Percentiles rank a stretch among this genome's conserved stretches.
Conservation (phyloP, 2,888 invertebrate genomes). For the Pseudoips prasinana region DNA sequence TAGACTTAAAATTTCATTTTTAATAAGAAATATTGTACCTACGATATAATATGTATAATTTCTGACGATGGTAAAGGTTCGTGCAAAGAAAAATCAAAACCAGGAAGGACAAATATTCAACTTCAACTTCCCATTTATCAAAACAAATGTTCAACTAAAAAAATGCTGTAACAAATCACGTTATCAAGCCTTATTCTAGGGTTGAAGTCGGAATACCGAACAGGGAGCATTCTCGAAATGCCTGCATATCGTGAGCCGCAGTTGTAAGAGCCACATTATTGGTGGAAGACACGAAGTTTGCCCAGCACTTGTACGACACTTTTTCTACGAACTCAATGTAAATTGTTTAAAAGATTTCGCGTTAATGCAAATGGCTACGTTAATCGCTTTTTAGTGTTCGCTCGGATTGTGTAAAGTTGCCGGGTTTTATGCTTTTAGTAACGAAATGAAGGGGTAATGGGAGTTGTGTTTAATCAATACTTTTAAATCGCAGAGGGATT, state of each 20-base stretch:
- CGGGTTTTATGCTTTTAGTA: slow-evolving; percentile 31
- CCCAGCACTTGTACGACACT: slow-evolving; percentile 37
- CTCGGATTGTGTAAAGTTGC: slow-evolving; percentile 23
- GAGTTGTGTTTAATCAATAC: slow-evolving; percentile 1
- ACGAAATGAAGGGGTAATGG: slow-evolving; percentile 24
- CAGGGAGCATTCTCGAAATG: slow-evolving; percentile 51
- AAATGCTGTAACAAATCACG: slow-evolving; percentile 18
- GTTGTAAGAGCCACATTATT: slow-evolving; percentile 62
- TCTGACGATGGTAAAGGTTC: no score
- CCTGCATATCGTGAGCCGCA: slow-evolving; percentile 60
- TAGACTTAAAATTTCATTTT: no score
- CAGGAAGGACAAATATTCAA: slow-evolving; percentile 9
- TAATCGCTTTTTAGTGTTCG: slow-evolving; percentile 33
- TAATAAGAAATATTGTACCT: no score
- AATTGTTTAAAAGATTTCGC: slow-evolving; percentile 44
- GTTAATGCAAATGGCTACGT: slow-evolving; percentile 37
- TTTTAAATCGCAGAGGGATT: no score
- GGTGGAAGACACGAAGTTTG: slow-evolving; percentile 64
- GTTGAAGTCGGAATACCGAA: slow-evolving; percentile 29
- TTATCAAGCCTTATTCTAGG: slow-evolving; percentile 27
- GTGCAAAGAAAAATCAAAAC: slow-evolving; percentile 16
- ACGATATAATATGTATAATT: no score
- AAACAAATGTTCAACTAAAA: slow-evolving; percentile 40
- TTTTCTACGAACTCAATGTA: slow-evolving; percentile 60
- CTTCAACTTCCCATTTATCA: slow-evolving; percentile 19